phyloP scores from a whole-genome alignment of 2,888 invertebrate species.

The Metopia argyrocephala region DNA sequence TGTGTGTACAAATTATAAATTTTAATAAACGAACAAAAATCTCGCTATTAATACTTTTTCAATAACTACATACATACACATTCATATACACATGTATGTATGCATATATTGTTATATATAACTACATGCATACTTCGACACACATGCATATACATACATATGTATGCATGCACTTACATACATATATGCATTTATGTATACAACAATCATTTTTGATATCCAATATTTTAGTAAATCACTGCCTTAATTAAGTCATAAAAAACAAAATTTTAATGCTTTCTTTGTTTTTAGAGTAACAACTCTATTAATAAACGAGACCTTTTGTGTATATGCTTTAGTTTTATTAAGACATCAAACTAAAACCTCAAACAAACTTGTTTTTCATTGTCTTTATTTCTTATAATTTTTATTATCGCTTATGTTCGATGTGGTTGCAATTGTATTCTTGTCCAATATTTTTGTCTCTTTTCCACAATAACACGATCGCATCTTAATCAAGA shows the following conservation, averaged over 20 bases:
- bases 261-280: background rate
- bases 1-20: too few species aligned
- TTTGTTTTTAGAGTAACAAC: slow-evolving; percentile 33
- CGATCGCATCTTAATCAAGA: background rate
- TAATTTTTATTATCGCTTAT: slow-evolving; percentile 6
- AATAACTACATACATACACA: too few species aligned
- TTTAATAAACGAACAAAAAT: too few species aligned
- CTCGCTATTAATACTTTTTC: too few species aligned
- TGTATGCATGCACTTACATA: too few species aligned
- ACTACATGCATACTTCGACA: too few species aligned
- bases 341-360: slow-evolving; percentile 50
- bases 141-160: too few species aligned
- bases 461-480: slow-evolving; percentile 11
- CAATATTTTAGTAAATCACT: background rate
- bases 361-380: slow-evolving; percentile 19
- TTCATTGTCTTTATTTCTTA: background rate
- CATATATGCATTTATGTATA: background rate
- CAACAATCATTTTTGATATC: background rate
- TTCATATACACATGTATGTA: too few species aligned
- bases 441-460: slow-evolving; percentile 3
- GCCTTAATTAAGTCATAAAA: slow-evolving; percentile 29
- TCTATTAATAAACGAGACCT: slow-evolving; percentile 32
- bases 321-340: slow-evolving; percentile 38
- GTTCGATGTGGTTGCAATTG: slow-evolving; percentile 19
- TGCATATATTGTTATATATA: too few species aligned